A percentile compares a stretch with the other conserved stretches of the same genome.
These are phyloP conservation scores for Leuctra nigra DNA, from an alignment of 2,888 invertebrate species.

Conservation along the genomic window DNA sequence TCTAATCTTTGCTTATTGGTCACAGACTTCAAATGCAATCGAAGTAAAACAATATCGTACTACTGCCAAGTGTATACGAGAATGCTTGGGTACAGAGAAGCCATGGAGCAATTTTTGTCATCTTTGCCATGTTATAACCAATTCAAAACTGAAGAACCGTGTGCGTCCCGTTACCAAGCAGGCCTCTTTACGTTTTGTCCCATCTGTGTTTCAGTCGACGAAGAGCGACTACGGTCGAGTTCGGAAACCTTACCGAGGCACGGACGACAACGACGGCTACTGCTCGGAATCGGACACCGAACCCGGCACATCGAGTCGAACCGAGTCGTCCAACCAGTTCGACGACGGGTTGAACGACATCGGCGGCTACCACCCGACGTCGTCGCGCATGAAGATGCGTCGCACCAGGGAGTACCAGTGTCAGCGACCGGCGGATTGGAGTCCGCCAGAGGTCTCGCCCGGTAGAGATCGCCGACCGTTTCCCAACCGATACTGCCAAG, in stretches of 20 bases:
- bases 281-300: constrained; percentile 31
- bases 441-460: constrained; percentile 28
- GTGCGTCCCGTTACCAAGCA: too few species aligned
- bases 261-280: constrained; percentile 30
- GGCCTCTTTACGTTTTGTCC: too few species aligned
- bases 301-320: constrained; percentile 30
- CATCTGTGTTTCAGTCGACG: constrained; percentile 17
- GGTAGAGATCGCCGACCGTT: constrained; percentile 24
- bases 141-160: too few species aligned
- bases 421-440: constrained; percentile 27
- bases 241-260: constrained; percentile 22
- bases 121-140: too few species aligned
- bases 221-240: constrained; percentile 27
- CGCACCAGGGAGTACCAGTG: constrained; percentile 16
- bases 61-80: too few species aligned
- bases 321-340: constrained; percentile 31
- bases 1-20: too few species aligned
- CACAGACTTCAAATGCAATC: too few species aligned
- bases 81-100: too few species aligned
- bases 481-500: constrained; percentile 24
- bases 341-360: constrained; percentile 27
- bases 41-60: too few species aligned
- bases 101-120: too few species aligned
- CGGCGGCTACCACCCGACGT: constrained; percentile 20
- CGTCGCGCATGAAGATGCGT: constrained; percentile 18